Evolutionary conservation across 1,140 invertebrate species (phyloP).

Genomic region (Reticulitermes speratus): DNA sequence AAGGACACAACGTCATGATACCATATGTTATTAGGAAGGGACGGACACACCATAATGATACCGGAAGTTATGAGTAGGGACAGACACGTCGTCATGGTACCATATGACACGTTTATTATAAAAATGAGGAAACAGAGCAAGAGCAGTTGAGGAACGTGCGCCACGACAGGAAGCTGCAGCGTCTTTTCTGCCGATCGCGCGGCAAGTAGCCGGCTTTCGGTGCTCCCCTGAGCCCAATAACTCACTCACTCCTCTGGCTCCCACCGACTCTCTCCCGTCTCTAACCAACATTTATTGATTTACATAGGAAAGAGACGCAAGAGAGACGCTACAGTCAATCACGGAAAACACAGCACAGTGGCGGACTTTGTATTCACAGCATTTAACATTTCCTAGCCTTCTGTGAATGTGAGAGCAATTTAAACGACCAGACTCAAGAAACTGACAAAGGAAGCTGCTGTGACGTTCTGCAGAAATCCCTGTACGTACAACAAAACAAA

Average conservation of each 20-base stretch:
- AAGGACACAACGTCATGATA: too few species aligned
- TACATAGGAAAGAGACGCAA: not conserved
- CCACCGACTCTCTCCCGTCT: not conserved
- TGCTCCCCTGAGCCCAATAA: slow-evolving; percentile 13
- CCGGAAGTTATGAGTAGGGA: too few species aligned
- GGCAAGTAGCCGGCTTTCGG: not conserved
- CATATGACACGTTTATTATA: too few species aligned
- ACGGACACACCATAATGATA: too few species aligned
- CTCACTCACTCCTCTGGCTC: not conserved
- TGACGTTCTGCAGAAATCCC: not conserved
- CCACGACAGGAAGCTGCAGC: not conserved
- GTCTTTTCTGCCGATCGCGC: not conserved
- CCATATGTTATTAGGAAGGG: too few species aligned
- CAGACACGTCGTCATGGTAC: too few species aligned
- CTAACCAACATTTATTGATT: slow-evolving; percentile 19
- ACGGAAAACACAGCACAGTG: not conserved
- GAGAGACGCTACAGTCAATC: not conserved
- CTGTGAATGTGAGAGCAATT: not conserved
- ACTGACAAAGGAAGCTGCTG: not conserved
- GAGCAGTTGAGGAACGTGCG: too few species aligned
- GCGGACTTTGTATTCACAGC: not conserved
- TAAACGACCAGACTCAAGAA: not conserved
- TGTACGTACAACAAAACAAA: too few species aligned
- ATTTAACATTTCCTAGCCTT: not conserved
- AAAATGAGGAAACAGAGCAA: too few species aligned